Percentiles rank a stretch among this genome's conserved stretches.
Conservation (phyloP, 2,797 vertebrate species). For the Thaleichthys pacificus region DNA sequence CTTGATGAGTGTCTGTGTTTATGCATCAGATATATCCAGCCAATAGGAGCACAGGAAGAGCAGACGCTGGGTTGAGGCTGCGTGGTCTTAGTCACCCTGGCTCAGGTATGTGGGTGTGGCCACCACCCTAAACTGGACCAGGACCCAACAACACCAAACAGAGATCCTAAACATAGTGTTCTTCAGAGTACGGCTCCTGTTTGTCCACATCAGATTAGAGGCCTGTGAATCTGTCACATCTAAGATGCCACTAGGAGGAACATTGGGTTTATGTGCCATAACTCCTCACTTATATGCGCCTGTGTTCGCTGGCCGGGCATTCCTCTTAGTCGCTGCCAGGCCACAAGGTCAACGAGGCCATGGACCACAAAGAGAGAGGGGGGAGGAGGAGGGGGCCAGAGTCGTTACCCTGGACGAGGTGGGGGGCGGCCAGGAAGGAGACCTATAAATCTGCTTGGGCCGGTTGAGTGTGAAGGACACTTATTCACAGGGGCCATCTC, state of each 20-base stretch:
- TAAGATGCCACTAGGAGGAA: not conserved
- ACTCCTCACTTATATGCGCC: not conserved
- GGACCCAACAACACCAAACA: not conserved
- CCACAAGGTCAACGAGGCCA: constrained; percentile 50
- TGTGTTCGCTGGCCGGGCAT: constrained; percentile 39
- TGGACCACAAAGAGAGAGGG: constrained; percentile 48
- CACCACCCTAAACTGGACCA: not conserved
- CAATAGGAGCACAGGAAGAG: constrained; percentile 37
- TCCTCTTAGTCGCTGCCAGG: constrained; percentile 52
- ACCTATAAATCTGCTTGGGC: constrained; percentile 57
- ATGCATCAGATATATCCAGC: constrained; percentile 18
- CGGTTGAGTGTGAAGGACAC: constrained; percentile 47
- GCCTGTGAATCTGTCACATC: not conserved
- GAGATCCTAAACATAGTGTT: not conserved
- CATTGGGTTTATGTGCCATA: not conserved
- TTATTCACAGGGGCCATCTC: constrained; percentile 45
- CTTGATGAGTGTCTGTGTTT: not conserved
- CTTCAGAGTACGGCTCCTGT: constrained; percentile 2
- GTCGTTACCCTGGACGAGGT: constrained; percentile 16
- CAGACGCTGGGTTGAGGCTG: constrained; percentile 14
- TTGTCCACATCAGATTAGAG: not conserved
- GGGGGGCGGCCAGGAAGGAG: constrained; percentile 18
- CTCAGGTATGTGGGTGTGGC: not conserved
- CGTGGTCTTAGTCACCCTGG: constrained; percentile 2
- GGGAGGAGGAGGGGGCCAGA: constrained; percentile 19